Evolutionary conservation across 1,140 invertebrate genomes (phyloP).

Genomic region (Diachasma alloeum): DNA sequence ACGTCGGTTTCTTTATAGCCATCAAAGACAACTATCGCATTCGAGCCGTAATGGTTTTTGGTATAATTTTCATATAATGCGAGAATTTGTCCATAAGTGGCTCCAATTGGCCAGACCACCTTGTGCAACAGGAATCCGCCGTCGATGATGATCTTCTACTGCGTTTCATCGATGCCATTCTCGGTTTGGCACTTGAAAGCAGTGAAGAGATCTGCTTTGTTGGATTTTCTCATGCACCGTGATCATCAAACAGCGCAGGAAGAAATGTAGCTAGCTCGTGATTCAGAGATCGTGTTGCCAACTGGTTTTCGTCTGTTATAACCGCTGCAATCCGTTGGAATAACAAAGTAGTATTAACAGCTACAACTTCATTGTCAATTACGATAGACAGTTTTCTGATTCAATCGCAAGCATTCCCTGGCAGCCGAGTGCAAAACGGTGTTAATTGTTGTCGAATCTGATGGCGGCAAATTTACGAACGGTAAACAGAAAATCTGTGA

Average conservation of each 20-base stretch:
- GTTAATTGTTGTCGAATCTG: too few relatives aligned
- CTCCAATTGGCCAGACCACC: slow-evolving; percentile 28
- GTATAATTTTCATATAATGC: background rate
- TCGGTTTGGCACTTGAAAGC: slow-evolving; percentile 35
- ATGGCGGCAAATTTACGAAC: too few relatives aligned
- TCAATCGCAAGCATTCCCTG: too few relatives aligned
- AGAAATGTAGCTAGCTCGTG: too few relatives aligned
- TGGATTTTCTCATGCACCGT: slow-evolving; percentile 52
- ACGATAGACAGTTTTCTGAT: background rate
- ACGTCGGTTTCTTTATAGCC: too few relatives aligned
- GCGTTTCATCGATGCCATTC: background rate
- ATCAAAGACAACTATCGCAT: background rate
- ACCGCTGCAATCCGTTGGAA: slow-evolving; percentile 52
- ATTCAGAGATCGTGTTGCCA: slow-evolving; percentile 51
- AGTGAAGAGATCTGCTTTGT: slow-evolving; percentile 50
- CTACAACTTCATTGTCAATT: background rate
- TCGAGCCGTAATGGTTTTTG: background rate
- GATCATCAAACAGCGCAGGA: slow-evolving; percentile 46
- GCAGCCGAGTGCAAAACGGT: too few relatives aligned
- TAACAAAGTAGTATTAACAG: background rate
- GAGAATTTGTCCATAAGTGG: background rate
- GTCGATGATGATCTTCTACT: slow-evolving; percentile 23
- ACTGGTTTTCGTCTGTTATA: slow-evolving; percentile 34
- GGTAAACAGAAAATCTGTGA: too few relatives aligned
- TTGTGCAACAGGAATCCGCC: slow-evolving; percentile 34